A percentile compares a stretch with the other conserved stretches of the same genome.
Evolutionary conservation across 2,888 invertebrate species (phyloP).

Genomic region (Platycheirus rosarum): DNA sequence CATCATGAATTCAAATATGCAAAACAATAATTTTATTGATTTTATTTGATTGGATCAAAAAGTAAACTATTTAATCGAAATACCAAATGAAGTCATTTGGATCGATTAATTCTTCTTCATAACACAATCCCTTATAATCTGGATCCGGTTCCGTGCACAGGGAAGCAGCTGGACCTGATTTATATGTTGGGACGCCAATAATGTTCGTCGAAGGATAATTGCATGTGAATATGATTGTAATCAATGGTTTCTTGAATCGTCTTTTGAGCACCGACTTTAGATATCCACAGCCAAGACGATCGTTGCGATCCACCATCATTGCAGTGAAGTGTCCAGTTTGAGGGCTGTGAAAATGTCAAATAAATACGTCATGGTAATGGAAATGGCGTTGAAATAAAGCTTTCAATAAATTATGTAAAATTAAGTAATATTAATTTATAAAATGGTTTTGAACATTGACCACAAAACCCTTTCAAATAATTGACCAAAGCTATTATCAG

Average conservation of each 20-base stretch:
- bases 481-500: too few species aligned
- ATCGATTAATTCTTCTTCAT: conserved; percentile 36
- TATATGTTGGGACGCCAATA: conserved; percentile 32
- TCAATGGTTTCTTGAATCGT: conserved; percentile 9
- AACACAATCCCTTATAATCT: conserved; percentile 40
- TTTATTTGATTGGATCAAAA: too few species aligned
- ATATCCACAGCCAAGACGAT: conserved; percentile 46
- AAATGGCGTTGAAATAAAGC: too few species aligned
- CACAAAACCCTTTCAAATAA: too few species aligned
- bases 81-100: conserved; percentile 55
- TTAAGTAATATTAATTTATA: too few species aligned
- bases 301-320: conserved; percentile 45
- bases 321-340: conserved; percentile 60
- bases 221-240: conserved; percentile 52
- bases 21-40: too few species aligned
- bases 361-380: too few species aligned
- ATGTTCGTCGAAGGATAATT: conserved; percentile 65
- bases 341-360: too few species aligned
- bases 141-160: conserved; percentile 17
- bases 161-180: conserved; percentile 13
- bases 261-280: conserved; percentile 4
- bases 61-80: conserved; percentile 3
- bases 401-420: too few species aligned
- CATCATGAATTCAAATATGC: too few species aligned
- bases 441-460: too few species aligned